Percentiles rank a stretch among this genome's conserved stretches.
Evolutionary conservation across 1,140 invertebrate species (phyloP).

Genomic region (Heterodera carotae): DNA sequence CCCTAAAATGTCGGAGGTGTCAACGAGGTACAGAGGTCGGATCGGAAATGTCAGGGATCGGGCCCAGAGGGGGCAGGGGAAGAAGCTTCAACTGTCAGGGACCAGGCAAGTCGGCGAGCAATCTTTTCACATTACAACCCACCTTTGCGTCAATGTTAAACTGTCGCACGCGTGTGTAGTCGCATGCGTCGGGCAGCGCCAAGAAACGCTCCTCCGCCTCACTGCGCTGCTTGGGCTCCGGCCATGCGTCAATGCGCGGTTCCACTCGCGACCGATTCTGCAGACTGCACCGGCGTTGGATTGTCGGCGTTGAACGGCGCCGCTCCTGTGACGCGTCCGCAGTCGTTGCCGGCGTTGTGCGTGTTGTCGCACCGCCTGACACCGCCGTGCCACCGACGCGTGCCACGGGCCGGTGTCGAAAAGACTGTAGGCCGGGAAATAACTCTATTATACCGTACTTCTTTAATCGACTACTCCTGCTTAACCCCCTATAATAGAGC

Average conservation of each 20-base stretch:
- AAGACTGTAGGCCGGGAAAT: slow-evolving; percentile 46
- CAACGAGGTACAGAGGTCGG: no score
- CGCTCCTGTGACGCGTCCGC: slow-evolving; percentile 30
- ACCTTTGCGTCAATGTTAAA: slow-evolving; percentile 55
- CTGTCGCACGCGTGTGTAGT: slow-evolving; percentile 57
- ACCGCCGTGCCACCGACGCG: not conserved
- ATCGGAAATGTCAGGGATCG: no score
- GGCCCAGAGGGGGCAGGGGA: no score
- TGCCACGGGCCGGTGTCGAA: slow-evolving; percentile 52
- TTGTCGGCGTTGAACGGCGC: slow-evolving; percentile 46
- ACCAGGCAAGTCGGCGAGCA: no score
- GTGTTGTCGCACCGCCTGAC: not conserved
- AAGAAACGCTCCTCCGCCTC: slow-evolving; percentile 57
- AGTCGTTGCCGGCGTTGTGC: not conserved
- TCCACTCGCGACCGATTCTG: slow-evolving; percentile 29
- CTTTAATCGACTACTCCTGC: not conserved
- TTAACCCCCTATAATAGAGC: no score
- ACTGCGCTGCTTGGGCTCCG: slow-evolving; percentile 56
- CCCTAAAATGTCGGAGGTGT: no score
- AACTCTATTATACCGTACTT: not conserved
- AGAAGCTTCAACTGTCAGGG: no score
- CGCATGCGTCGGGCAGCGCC: slow-evolving; percentile 49
- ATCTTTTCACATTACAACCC: no score
- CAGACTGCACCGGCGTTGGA: slow-evolving; percentile 36
- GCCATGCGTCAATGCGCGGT: slow-evolving; percentile 52